Conservation (phyloP, 2,797 vertebrate species). For the Cossypha dichroa region DNA sequence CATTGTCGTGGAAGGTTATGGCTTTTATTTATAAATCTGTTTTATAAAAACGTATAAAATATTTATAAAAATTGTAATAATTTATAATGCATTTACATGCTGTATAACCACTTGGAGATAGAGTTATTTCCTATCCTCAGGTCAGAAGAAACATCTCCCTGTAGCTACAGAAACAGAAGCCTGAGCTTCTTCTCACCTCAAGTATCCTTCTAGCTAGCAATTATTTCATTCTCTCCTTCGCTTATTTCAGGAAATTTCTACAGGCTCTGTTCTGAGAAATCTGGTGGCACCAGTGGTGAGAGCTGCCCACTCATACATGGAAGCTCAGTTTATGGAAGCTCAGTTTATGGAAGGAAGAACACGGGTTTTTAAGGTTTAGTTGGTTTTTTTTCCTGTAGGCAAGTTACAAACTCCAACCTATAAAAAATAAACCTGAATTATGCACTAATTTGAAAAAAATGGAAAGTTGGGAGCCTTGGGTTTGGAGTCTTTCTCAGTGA, state of each 20-base stretch:
- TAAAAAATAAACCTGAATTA: not conserved
- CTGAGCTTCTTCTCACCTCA: not conserved
- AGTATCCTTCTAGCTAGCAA: not conserved
- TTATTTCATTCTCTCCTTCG: not conserved
- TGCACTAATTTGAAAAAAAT: not conserved
- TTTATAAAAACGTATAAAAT: not conserved
- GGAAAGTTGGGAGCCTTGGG: not conserved
- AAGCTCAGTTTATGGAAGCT: not conserved
- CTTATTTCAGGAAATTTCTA: not conserved
- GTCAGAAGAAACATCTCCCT: not conserved
- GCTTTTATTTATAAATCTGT: not conserved
- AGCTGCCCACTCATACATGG: not conserved
- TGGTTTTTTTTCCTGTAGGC: not conserved
- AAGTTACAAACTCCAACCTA: not conserved
- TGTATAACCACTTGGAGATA: not conserved
- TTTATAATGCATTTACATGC: not conserved
- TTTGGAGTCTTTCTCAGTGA: fast-evolving
- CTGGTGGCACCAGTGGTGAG: not conserved
- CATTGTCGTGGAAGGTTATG: not conserved
- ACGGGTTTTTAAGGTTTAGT: not conserved
- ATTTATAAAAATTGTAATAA: not conserved
- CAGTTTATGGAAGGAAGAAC: not conserved
- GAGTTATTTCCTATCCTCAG: not conserved
- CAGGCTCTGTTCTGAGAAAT: not conserved
- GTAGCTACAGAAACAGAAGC: not conserved